Percentiles rank a stretch among this genome's conserved stretches.
phyloP scores from a whole-genome alignment of 2,113 vertebrate genomes.

The Oophaga pumilio region DNA sequence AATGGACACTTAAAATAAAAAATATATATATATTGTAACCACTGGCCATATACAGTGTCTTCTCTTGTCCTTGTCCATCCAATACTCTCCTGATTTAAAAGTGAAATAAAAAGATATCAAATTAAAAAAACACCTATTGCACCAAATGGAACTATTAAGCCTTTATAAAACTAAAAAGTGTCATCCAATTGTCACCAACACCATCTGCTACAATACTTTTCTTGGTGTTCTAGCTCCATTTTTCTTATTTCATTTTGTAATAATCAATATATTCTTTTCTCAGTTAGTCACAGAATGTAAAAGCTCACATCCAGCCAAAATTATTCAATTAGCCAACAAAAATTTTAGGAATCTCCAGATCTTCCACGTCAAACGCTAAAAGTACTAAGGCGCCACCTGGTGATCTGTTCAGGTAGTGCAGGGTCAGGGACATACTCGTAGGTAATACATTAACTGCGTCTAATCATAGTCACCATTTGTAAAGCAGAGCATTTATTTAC shows the following conservation, averaged over 20 bases:
- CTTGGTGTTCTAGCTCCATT: background rate
- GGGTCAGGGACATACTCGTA: background rate
- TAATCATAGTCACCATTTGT: background rate
- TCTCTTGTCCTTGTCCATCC: no score
- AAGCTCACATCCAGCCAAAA: background rate
- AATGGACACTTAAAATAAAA: no score
- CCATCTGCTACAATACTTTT: background rate
- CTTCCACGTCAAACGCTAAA: conserved; percentile 20
- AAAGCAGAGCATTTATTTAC: conserved; percentile 10
- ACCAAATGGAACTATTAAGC: background rate
- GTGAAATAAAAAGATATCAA: background rate
- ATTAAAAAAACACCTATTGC: background rate
- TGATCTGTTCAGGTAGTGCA: background rate
- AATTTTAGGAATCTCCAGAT: background rate
- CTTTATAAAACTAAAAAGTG: background rate
- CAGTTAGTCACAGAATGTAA: background rate
- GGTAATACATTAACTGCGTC: background rate
- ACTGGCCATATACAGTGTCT: no score
- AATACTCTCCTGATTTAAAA: no score
- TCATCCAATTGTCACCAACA: background rate
- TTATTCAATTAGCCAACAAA: background rate
- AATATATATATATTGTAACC: no score
- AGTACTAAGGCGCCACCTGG: conserved; percentile 36
- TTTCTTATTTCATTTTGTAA: background rate
- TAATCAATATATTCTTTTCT: background rate